A percentile compares a stretch with the other conserved stretches of the same genome.
Evolutionary conservation across 2,113 vertebrate genomes (phyloP).

Genomic region (Emydocephalus ijimae): DNA sequence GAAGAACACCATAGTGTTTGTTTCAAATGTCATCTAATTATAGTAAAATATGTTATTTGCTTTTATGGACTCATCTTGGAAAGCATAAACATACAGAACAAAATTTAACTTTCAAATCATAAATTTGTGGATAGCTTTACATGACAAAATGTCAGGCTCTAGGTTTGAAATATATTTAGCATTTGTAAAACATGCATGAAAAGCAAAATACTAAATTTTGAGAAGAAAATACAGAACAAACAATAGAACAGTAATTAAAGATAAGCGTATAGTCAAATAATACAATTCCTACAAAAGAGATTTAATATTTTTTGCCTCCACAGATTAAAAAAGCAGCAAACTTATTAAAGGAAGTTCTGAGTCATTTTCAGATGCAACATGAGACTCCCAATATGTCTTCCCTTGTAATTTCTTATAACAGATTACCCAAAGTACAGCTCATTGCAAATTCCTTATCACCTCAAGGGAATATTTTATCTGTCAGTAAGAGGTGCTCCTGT

Average conservation of each 20-base stretch:
- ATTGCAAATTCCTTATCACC: neutral
- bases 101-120: neutral
- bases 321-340: neutral
- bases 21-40: neutral
- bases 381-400: neutral
- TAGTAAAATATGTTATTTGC: neutral
- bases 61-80: neutral
- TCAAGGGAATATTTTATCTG: neutral
- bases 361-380: neutral
- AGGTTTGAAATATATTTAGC: neutral
- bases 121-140: neutral
- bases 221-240: neutral
- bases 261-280: neutral
- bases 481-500: neutral
- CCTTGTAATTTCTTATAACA: neutral
- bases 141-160: neutral
- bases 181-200: neutral
- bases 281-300: neutral
- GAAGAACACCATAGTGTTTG: neutral
- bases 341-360: neutral
- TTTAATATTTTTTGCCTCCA: neutral
- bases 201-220: neutral
- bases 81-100: neutral
- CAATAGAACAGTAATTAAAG: neutral
- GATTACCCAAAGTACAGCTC: neutral